Evolutionary conservation across 2,797 vertebrate genomes (phyloP), one percentile per base, ranked within the genome.

Genomic region (Hypotaenidia okinawae): DNA sequence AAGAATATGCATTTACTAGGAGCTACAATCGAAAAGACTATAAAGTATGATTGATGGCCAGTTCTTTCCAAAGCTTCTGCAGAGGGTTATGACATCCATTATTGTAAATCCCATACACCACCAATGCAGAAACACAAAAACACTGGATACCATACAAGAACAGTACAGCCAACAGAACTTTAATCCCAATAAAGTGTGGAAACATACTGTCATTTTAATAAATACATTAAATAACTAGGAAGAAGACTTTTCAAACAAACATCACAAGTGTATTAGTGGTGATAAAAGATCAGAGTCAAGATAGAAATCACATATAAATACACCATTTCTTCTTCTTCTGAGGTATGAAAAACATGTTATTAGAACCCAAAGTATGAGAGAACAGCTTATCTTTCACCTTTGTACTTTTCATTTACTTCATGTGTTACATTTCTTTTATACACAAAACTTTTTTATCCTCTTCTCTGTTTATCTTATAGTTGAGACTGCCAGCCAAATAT

Each of bases 81-180:
- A 4, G 64, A 77, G 59, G 89, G 86, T 92, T 96, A 87, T 70
- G 87, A 95, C 94, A 97, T 90, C 87, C 94, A 96, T 97, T 96
- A 96, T 13, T 69, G 94, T 81, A 92, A 90, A 95, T 92, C 76
- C 89, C 86, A 58, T 63, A 87, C 64, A 27, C 58, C 45, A 83
- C 70, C 27, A 13, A 72, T 66, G 94, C 84, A 92, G 87, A 95
- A 95, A 94, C 57, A 77, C 28, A 85, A 70, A 75, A 79, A 35
- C 35, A 43, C 70, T 76, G 41, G 66, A 70, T 89, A 67, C 62
- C 0, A 3, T 49, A 61, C 59, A 51, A 52, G 13, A 93, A 73
- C 47, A 35, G 74, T 49, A 35, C 79, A 90, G 80, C 59, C 80
- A 88, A 66, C 22, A 45, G 61, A 95, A 84, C 49, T 61, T 59